phyloP scores from a whole-genome alignment of 2,797 vertebrate species.

The Decapterus maruadsi region DNA sequence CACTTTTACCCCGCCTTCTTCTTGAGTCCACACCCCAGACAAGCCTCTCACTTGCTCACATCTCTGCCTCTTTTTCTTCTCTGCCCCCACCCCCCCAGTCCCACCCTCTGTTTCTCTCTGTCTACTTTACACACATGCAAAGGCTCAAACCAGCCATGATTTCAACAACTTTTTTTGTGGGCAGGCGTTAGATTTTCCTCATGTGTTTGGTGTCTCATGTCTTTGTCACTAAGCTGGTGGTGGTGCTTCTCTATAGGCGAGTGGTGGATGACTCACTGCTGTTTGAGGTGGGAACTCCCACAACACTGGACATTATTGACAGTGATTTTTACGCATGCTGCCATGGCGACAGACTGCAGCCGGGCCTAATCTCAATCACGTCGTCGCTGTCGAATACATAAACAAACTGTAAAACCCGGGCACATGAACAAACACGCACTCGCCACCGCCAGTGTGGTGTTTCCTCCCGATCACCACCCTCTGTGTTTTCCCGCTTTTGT shows the following conservation, averaged over 20 bases:
- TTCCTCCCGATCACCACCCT: constrained; percentile 54
- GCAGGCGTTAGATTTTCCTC: constrained; percentile 23
- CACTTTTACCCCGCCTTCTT: constrained; percentile 75
- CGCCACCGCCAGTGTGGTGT: not conserved
- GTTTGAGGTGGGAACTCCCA: constrained; percentile 65
- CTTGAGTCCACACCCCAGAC: constrained; percentile 73
- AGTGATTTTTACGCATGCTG: constrained; percentile 46
- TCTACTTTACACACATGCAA: constrained; percentile 41
- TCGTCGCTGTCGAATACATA: constrained; percentile 25
- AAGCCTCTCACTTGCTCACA: constrained; percentile 58
- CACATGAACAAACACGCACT: not conserved
- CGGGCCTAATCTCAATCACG: constrained; percentile 33
- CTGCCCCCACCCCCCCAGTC: not conserved
- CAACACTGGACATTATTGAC: constrained; percentile 59
- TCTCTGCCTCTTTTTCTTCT: constrained; percentile 31
- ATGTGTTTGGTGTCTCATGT: constrained; percentile 41
- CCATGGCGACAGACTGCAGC: constrained; percentile 72
- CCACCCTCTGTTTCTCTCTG: constrained; percentile 15
- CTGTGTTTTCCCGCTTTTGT: constrained; percentile 67
- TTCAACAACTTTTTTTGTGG: constrained; percentile 49
- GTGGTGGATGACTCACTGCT: constrained; percentile 70
- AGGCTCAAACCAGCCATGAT: constrained; percentile 5
- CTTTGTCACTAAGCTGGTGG: constrained; percentile 64
- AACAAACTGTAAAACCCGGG: constrained; percentile 22
- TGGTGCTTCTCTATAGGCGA: constrained; percentile 37